Evolutionary conservation across 1,140 invertebrate species (phyloP), one percentile per base, ranked within the genome.

Genomic region (Mesaphorura yosii): DNA sequence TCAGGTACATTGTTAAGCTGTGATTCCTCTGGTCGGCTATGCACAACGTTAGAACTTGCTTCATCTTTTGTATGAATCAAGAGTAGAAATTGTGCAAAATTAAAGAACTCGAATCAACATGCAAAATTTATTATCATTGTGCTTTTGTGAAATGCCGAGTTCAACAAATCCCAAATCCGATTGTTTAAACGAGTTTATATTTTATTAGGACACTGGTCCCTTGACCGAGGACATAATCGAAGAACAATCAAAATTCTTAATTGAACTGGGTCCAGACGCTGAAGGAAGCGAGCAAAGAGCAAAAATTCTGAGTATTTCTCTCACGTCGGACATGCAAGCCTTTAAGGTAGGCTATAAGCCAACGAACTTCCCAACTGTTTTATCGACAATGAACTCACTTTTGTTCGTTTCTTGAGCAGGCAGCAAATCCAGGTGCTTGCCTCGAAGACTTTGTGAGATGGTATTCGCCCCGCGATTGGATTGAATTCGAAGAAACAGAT

Each of bases 311-410:
- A 91, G 88, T 66, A 88, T 91, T 1, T 90, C 88, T 7, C 72
- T 98, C 7, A 72, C 93, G 3, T 96, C 92, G 0, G 95, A 98
- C 68, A 98, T 98, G 92, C 89, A 98, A 68, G 88, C 92, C 1
- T 98, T 98, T 65, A 97, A 97, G 72, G 81, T 82, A 25, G 40
- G 40, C n/a, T 12, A 12, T 37, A 37, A 37, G 34, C 12, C 34
- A 12, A 17, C 34, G 22, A 7, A 20, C 22, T 46, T 27, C 22
- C 25, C 19, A 27, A n/a, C n/a, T n/a, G n/a, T n/a, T n/a, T n/a
- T n/a, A n/a, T 12, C 12, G 23, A 42, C n/a, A 46, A 34, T 19
- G 15, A 10, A 46, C 34, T 46, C 14, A 22, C 39, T 19, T 17
- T 25, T 44, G 26, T 4, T 42, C 34, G 22, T 45, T 38, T 57